A percentile compares a stretch with the other conserved stretches of the same genome.
phyloP scores from a whole-genome alignment of 2,888 invertebrate species.

The Noctua janthina region DNA sequence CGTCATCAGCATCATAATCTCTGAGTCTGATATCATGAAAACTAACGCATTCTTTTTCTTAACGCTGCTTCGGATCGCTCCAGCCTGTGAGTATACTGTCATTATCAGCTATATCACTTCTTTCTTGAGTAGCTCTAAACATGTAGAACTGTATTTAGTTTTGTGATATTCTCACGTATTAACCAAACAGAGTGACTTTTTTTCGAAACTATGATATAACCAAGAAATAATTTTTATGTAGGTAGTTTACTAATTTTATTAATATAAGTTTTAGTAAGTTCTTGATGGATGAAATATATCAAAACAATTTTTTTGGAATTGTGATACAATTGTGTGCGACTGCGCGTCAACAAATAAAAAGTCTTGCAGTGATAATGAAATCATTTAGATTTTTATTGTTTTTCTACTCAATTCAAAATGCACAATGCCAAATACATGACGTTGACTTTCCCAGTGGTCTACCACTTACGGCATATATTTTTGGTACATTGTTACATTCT shows the following conservation, averaged over 20 bases:
- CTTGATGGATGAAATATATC: neutral
- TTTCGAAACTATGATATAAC: conserved; percentile 30
- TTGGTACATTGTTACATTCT: neutral
- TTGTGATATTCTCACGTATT: conserved; percentile 26
- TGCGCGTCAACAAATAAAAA: neutral
- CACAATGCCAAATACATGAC: neutral
- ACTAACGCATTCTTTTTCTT: conserved; percentile 88
- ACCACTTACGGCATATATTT: neutral
- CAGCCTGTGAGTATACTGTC: conserved; percentile 88
- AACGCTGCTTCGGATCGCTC: conserved; percentile 88
- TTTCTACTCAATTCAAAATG: neutral
- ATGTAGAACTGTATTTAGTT: conserved; percentile 41
- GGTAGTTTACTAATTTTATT: conserved; percentile 44
- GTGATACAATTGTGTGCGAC: neutral
- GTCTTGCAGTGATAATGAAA: neutral
- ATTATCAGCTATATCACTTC: conserved; percentile 37
- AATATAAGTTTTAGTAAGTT: conserved; percentile 30
- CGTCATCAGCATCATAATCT: conserved; percentile 71
- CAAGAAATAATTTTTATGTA: conserved; percentile 2
- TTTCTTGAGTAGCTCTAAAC: conserved; percentile 27
- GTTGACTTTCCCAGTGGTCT: neutral
- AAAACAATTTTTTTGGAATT: neutral
- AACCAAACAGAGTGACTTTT: conserved; percentile 30
- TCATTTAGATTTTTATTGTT: neutral
- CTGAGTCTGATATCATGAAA: conserved; percentile 83